Base-by-base conservation (phyloP, 2,888 invertebrate species). In the Cantharis flavilabris region DNA sequence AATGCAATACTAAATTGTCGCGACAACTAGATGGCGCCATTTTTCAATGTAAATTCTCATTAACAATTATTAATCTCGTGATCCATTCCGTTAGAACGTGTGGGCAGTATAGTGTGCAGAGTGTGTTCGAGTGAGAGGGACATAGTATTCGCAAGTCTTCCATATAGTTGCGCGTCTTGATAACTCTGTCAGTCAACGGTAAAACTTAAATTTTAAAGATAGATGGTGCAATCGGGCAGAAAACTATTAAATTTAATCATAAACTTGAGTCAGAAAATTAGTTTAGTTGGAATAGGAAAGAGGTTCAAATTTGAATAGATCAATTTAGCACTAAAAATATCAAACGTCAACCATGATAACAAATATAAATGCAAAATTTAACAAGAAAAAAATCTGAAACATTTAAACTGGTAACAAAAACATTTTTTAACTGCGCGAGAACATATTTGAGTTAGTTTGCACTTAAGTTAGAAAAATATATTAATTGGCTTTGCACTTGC, bases 401-500 rank as follows among this genome's bases (percentile, higher is more conserved):
- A 49, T 7, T 49, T 49, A 7, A 49, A 49, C n/a, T n/a, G 49
- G 49, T 49, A 49, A 49, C 49, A 49, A 49, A 49, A 49, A 49
- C 49, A n/a, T 49, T n/a, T 33, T 33, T n/a, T 49, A 49, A 49
- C 49, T 49, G 49, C n/a, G 49, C 9, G 49, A 49, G 49, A 49
- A 62, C 33, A 33, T 72, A 69, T 70, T 49, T 72, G 23, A 20
- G 70, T 76, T 76, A 72, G 30, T 70, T 69, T 64, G 33, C 30
- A 76, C 63, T 73, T 70, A 71, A 74, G 30, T 18, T 62, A 33
- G 62, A 70, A 65, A 76, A 76, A 76, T 69, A 76, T 73, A 76
- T 76, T 70, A 73, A 73, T 72, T 71, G 71, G 69, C 71, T 77
- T 77, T 77, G 77, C 77, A 78, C 77, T 78, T 78, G 30, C 30